Evolutionary conservation across 2,888 invertebrate genomes (phyloP), one percentile per base, ranked within the genome.

Genomic region (Piscicola geometra): DNA sequence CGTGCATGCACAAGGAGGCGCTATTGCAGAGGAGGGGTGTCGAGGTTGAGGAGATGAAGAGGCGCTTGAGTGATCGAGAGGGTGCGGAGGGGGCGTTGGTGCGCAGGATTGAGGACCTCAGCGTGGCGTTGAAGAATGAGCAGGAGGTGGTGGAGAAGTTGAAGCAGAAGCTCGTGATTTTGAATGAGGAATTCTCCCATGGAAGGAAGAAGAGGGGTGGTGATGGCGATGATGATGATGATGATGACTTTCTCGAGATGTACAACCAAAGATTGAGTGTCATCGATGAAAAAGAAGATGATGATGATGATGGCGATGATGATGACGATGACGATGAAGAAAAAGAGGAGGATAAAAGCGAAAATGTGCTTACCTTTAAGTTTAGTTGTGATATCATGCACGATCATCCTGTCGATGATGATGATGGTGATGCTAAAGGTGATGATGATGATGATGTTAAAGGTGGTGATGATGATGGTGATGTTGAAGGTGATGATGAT

Each of bases 401-500:
- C 2, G 52, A 25, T 71, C 25, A 52, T 3, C 28, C 28, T 52
- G 71, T 50, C 47, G 3, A 30, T 12, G 64, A 64, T 12, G 64
- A 64, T 64, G 64, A n/a, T 64, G 64, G 21, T 64, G 64, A 72
- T 50, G 72, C 50, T 52, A 56, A 72, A n/a, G 72, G 21, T 15
- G 72, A 60, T 60, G 60, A 52, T 18, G 52, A 72, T 56, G 72
- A 18, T 32, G 72, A 60, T 0, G 50, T 1, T n/a, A 1, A 32
- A 1, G 69, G 30, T 35, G 67, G 50, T 15, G 30, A 12, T 0
- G 25, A 47, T 0, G 9, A 47, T 32, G 68, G 68, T 50, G 68
- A 47, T 25, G 52, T 32, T 70, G 35, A 75, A 1, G 33, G n/a
- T 68, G 50, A 41, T 9, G 41, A 36, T 9, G 41, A 41, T n/a